These are phyloP conservation scores for Littorina saxatilis DNA, from an alignment of 1,140 invertebrate species.

Conservation along the genomic window DNA sequence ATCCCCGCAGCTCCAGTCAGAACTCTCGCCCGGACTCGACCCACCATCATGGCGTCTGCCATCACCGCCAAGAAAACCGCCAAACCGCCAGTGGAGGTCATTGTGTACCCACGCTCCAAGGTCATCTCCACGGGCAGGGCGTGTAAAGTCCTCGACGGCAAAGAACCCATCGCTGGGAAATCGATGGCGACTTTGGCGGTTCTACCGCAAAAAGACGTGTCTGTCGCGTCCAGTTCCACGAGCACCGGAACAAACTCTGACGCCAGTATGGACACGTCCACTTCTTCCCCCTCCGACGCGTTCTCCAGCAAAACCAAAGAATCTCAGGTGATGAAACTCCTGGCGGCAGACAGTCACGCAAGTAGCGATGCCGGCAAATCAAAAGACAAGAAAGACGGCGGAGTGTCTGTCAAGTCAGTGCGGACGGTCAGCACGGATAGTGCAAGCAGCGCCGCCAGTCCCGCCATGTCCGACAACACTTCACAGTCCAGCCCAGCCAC, in stretches of 20 bases:
- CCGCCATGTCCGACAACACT: neutral
- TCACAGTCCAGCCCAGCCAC: neutral
- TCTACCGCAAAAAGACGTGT: neutral
- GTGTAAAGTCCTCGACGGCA: constrained; percentile 19
- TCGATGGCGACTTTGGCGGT: neutral
- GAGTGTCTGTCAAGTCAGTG: neutral
- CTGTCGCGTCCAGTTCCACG: neutral
- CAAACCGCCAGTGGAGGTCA: constrained; percentile 32
- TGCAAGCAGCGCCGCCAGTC: too few relatives aligned
- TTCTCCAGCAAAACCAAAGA: neutral
- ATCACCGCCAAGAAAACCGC: neutral
- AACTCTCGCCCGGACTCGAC: neutral
- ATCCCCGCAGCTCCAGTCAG: constrained; percentile 26
- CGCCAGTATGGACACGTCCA: neutral
- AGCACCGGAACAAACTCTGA: neutral
- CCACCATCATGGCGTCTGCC: constrained; percentile 16
- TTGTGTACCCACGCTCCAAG: constrained; percentile 35
- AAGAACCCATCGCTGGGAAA: neutral
- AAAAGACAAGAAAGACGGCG: neutral
- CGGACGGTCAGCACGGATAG: neutral
- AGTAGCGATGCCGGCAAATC: neutral
- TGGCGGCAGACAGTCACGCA: neutral
- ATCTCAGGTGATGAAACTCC: constrained; percentile 9
- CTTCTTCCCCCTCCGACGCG: neutral
- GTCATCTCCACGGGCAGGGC: constrained; percentile 35